Conservation (phyloP, 2,113 vertebrate genomes). For the Sapajus apella region DNA sequence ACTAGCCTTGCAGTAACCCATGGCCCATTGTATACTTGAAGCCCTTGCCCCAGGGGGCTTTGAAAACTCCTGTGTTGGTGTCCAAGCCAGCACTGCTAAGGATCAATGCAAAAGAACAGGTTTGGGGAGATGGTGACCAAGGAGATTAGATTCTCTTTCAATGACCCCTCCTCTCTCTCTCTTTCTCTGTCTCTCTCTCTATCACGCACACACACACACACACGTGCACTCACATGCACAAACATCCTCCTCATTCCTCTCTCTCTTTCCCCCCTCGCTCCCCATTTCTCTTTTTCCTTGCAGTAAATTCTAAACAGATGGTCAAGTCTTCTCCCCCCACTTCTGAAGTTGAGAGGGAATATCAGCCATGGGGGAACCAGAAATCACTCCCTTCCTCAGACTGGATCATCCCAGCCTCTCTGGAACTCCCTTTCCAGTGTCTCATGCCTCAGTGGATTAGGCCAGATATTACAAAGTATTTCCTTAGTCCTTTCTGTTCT, state of each 20-base stretch:
- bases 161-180: neutral
- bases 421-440: constrained; percentile 23
- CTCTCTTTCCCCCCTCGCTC: neutral
- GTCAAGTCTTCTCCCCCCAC: constrained; percentile 42
- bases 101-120: constrained; percentile 63
- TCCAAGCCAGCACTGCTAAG: constrained; percentile 64
- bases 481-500: constrained; percentile 52
- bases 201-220: neutral
- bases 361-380: constrained; percentile 63
- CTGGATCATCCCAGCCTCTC: constrained; percentile 37
- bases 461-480: constrained; percentile 60
- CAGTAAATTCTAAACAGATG: constrained; percentile 84
- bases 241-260: neutral
- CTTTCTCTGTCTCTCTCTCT: neutral
- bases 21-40: neutral
- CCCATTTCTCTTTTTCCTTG: constrained; percentile 59
- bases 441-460: constrained; percentile 45
- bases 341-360: constrained; percentile 65
- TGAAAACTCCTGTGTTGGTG: constrained; percentile 58
- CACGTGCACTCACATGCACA: too few species aligned
- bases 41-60: neutral
- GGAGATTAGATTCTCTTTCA: constrained; percentile 57
- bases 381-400: constrained; percentile 63
- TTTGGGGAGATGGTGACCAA: constrained; percentile 66
- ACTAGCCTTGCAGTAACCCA: neutral